Conservation (phyloP, 2,888 invertebrate genomes). For the Ochropacha duplaris region DNA sequence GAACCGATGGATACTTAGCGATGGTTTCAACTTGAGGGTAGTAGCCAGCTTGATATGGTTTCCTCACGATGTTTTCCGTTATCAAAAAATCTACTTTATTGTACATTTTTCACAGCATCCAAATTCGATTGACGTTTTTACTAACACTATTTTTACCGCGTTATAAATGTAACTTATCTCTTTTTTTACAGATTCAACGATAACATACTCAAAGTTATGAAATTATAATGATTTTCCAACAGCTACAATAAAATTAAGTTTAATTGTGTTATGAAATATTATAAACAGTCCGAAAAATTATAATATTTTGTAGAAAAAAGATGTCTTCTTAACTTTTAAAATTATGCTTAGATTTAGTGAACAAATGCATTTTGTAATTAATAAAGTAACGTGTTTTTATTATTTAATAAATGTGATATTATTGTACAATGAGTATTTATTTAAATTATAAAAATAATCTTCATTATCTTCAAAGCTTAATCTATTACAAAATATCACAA, state of each 20-base stretch:
- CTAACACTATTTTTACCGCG: too few relatives aligned
- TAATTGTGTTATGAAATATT: neutral
- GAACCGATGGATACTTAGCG: too few relatives aligned
- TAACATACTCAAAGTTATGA: constrained; percentile 18
- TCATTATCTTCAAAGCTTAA: too few relatives aligned
- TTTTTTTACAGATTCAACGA: constrained; percentile 41
- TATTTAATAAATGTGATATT: constrained; percentile 1
- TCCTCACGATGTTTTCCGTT: too few relatives aligned
- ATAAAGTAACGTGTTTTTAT: constrained; percentile 4
- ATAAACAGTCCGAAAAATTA: neutral
- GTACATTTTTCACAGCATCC: too few relatives aligned
- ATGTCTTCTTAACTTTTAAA: neutral
- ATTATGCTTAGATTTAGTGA: neutral
- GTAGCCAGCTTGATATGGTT: too few relatives aligned
- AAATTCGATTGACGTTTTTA: too few relatives aligned
- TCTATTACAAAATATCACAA: too few relatives aligned
- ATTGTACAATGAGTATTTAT: neutral
- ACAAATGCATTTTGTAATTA: constrained; percentile 1
- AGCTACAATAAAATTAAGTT: too few relatives aligned
- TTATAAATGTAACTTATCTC: neutral
- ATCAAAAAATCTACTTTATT: too few relatives aligned
- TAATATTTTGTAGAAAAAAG: neutral
- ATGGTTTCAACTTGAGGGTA: too few relatives aligned
- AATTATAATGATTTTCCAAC: neutral
- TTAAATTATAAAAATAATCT: too few relatives aligned